phyloP scores from a whole-genome alignment of 2,113 vertebrate genomes.

The Patagioenas fasciata region DNA sequence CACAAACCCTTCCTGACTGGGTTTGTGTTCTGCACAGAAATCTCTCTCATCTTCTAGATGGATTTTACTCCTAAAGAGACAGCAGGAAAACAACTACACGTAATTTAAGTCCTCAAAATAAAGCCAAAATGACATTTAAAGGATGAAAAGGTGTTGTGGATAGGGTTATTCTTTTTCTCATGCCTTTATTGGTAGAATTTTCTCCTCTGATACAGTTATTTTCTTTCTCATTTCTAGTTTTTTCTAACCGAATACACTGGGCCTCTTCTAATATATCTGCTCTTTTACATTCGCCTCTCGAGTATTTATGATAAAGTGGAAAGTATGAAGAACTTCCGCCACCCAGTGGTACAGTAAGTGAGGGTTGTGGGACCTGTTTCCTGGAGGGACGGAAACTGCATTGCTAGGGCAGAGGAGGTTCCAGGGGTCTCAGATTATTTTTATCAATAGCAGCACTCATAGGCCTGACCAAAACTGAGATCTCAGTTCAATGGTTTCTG shows the following conservation, averaged over 20 bases:
- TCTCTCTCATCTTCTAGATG: background rate
- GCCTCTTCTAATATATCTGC: slow-evolving; percentile 79
- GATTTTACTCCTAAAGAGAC: background rate
- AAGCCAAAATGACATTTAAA: background rate
- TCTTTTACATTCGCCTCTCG: slow-evolving; percentile 79
- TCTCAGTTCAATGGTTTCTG: background rate
- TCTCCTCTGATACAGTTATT: background rate
- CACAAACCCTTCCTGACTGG: background rate
- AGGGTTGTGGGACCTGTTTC: background rate
- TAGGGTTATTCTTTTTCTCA: background rate
- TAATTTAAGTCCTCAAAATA: background rate
- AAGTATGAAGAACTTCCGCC: slow-evolving; percentile 57
- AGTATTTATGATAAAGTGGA: slow-evolving; percentile 75
- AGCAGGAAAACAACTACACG: background rate
- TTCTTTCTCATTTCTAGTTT: slow-evolving; percentile 68
- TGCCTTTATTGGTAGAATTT: background rate
- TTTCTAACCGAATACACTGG: slow-evolving; percentile 81
- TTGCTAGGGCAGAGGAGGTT: background rate
- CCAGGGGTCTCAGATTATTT: background rate
- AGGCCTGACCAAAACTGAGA: background rate
- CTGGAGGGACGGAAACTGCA: background rate
- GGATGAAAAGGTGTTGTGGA: background rate
- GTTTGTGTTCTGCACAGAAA: background rate
- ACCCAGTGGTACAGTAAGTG: slow-evolving; percentile 83
- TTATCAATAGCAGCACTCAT: background rate